Evolutionary conservation across 2,888 invertebrate species (phyloP).

Genomic region (Drosophila macrospina): DNA sequence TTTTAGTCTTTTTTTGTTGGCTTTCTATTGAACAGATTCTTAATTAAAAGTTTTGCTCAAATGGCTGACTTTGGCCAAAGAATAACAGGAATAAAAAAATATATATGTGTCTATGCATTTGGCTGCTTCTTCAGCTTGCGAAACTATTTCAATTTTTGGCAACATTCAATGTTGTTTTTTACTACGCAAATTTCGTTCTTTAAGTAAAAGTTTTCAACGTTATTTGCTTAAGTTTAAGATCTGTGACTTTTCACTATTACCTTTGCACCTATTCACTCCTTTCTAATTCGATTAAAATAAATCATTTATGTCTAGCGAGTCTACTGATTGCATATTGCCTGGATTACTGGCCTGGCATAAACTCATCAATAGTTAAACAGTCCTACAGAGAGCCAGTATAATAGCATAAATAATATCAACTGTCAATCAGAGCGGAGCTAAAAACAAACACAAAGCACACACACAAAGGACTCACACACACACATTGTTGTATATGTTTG

Average conservation of each 20-base stretch:
- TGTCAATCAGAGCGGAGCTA: conserved; percentile 39
- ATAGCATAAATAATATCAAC: conserved; percentile 38
- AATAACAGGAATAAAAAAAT: conserved; percentile 17
- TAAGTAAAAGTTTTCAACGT: too few relatives aligned
- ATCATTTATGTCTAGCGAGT: too few relatives aligned
- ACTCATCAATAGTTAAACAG: conserved; percentile 34
- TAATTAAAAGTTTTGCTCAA: conserved; percentile 73
- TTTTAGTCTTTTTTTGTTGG: conserved; percentile 3
- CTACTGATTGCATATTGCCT: not conserved
- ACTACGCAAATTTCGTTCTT: too few relatives aligned
- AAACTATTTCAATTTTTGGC: conserved; percentile 73
- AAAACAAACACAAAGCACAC: conserved; percentile 22
- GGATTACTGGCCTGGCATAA: not conserved
- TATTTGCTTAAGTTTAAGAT: not conserved
- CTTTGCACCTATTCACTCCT: not conserved
- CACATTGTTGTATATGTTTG: conserved; percentile 7
- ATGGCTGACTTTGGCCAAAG: conserved; percentile 50
- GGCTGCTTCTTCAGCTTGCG: conserved; percentile 35
- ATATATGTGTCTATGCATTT: conserved; percentile 8
- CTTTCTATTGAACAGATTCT: conserved; percentile 41
- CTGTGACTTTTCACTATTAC: not conserved
- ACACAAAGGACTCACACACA: conserved; percentile 6
- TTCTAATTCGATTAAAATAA: conserved; percentile 1
- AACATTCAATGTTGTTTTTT: conserved; percentile 33
- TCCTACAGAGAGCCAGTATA: conserved; percentile 5